A percentile compares a stretch with the other conserved stretches of the same genome.
Conservation (phyloP, 2,888 invertebrate species). For the Furcula furcula region DNA sequence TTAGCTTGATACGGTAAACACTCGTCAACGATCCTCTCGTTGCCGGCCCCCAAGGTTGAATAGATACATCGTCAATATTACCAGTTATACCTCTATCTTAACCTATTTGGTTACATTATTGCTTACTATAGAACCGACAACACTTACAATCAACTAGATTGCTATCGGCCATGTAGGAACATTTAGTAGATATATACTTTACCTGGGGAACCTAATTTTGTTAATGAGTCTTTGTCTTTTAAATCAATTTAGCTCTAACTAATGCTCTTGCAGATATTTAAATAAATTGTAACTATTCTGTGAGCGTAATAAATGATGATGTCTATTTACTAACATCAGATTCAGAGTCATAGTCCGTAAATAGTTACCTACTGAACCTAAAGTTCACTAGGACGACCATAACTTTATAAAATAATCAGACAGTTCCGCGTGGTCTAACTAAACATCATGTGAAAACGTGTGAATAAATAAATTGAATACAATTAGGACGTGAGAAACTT, state of each 20-base stretch:
- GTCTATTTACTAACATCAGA: too few species aligned
- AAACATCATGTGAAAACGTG: slow-evolving; percentile 33
- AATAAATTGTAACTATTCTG: too few species aligned
- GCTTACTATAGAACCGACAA: too few species aligned
- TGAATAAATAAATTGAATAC: slow-evolving; percentile 34
- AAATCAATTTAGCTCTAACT: too few species aligned
- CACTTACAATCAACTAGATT: too few species aligned
- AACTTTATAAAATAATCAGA: slow-evolving; percentile 9
- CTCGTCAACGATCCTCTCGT: slow-evolving; percentile 48
- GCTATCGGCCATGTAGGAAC: too few species aligned
- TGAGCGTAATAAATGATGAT: too few species aligned
- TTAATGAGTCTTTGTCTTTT: too few species aligned
- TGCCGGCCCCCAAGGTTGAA: slow-evolving; percentile 46
- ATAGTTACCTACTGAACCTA: neutral
- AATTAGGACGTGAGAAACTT: slow-evolving; percentile 46
- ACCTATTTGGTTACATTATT: slow-evolving; percentile 17
- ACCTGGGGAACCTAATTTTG: too few species aligned
- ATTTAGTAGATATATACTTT: too few species aligned
- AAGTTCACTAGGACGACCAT: neutral
- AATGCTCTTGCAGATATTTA: too few species aligned
- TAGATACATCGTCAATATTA: slow-evolving; percentile 34
- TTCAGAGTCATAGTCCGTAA: too few species aligned
- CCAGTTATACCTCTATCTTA: slow-evolving; percentile 16
- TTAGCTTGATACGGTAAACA: slow-evolving; percentile 39
- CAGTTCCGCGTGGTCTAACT: slow-evolving; percentile 24